These are phyloP conservation scores for Yponomeuta evonymella DNA, from an alignment of 2,888 invertebrate species.

Conservation along the genomic window DNA sequence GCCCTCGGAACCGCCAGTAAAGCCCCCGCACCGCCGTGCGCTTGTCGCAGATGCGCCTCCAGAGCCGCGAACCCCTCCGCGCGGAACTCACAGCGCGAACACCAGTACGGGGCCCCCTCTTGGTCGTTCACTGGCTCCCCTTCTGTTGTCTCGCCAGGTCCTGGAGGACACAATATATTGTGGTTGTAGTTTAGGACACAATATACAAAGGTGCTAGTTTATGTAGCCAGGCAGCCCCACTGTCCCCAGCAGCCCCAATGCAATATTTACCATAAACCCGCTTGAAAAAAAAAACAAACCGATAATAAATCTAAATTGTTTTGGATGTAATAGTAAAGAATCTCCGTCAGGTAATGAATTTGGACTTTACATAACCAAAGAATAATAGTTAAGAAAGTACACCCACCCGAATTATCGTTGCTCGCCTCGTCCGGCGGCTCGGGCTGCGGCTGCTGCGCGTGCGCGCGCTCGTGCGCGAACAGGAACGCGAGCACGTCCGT, in stretches of 20 bases:
- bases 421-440: conserved; percentile 35
- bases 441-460: conserved; percentile 57
- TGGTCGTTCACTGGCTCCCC: conserved; percentile 32
- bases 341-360: too few relatives aligned
- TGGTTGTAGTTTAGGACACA: background rate
- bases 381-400: background rate
- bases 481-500: conserved; percentile 93
- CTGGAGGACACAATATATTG: background rate
- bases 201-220: background rate
- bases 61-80: conserved; percentile 66
- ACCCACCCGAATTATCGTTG: background rate
- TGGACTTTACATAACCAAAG: too few relatives aligned
- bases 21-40: conserved; percentile 70
- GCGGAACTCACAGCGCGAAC: conserved; percentile 67
- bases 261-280: too few relatives aligned
- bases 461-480: conserved; percentile 94
- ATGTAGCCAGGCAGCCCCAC: too few relatives aligned
- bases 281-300: too few relatives aligned
- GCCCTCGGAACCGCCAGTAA: conserved; percentile 79
- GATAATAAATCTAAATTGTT: too few relatives aligned
- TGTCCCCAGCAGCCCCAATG: too few relatives aligned
- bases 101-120: conserved; percentile 51
- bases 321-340: too few relatives aligned
- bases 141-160: conserved; percentile 23
- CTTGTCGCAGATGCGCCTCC: conserved; percentile 67